Evolutionary conservation across 37 sponge, comb jelly and placozoan genomes (phyloP).

Genomic region (Ephydatia muelleri): DNA sequence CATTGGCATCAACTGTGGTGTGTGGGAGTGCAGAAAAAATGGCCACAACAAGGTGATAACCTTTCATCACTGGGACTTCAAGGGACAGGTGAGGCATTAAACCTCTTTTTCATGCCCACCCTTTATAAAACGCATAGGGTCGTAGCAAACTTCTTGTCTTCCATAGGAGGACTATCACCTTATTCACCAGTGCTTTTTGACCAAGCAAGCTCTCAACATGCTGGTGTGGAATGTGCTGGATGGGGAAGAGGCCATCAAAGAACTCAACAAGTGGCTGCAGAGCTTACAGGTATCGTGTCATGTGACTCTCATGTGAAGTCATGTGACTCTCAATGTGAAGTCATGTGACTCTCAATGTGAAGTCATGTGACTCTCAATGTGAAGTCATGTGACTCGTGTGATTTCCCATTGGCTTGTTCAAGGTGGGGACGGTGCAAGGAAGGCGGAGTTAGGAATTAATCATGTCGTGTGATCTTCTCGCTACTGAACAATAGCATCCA

Average conservation of each 20-base stretch:
- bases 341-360: too few relatives aligned
- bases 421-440: too few relatives aligned
- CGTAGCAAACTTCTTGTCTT: neutral
- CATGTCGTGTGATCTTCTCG: too few relatives aligned
- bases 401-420: too few relatives aligned
- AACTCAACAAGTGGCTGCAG: slow-evolving; percentile 61
- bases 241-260: slow-evolving; percentile 46
- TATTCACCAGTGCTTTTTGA: slow-evolving; percentile 79
- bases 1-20: slow-evolving; percentile 67
- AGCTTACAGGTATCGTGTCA: slow-evolving; percentile 50
- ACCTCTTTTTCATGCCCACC: neutral
- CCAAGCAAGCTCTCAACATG: slow-evolving; percentile 64
- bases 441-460: too few relatives aligned
- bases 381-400: too few relatives aligned
- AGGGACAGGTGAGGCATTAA: slow-evolving; percentile 58
- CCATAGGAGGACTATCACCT: slow-evolving; percentile 72
- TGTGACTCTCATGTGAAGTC: too few relatives aligned
- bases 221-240: slow-evolving; percentile 65
- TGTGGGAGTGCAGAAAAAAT: slow-evolving; percentile 41
- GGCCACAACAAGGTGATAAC: slow-evolving; percentile 31
- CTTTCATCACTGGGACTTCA: slow-evolving; percentile 83
- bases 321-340: too few relatives aligned
- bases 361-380: too few relatives aligned
- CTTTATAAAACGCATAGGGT: too few relatives aligned
- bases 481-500: too few relatives aligned